A percentile compares a stretch with the other conserved stretches of the same genome.
Evolutionary conservation across 2,888 invertebrate species (phyloP).

Genomic region (Galeruca laticollis): DNA sequence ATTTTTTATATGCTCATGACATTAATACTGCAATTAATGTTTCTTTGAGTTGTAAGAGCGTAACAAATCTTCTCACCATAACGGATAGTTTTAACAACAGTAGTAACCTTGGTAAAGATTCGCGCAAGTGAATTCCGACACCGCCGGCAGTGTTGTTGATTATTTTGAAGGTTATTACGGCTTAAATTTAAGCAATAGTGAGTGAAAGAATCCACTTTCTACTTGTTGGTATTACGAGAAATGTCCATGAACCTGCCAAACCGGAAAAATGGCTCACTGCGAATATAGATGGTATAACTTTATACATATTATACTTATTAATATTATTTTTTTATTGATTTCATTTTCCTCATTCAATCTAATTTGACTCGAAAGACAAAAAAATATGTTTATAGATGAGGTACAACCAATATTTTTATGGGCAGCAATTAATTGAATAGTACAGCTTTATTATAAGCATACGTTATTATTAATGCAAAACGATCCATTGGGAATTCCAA

Average conservation of each 20-base stretch:
- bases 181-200: background rate
- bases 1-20: background rate
- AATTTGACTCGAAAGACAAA: no score
- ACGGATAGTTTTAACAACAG: background rate
- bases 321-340: no score
- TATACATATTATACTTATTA: no score
- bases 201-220: slow-evolving; percentile 9
- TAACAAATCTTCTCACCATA: background rate
- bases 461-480: no score
- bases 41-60: background rate
- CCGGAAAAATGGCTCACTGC: background rate
- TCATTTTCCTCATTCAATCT: no score
- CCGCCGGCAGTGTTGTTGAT: background rate
- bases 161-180: slow-evolving; percentile 5
- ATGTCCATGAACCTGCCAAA: slow-evolving; percentile 6
- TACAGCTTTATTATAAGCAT: no score
- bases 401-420: no score
- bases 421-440: no score
- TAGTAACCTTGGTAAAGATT: slow-evolving; percentile 7
- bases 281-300: no score
- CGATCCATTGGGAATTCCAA: no score
- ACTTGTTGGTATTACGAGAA: background rate
- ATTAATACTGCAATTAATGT: background rate
- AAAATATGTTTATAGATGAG: no score
- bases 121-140: slow-evolving; percentile 4